Evolutionary conservation across 2,888 invertebrate genomes (phyloP), one percentile per base, ranked within the genome.

Genomic region (Corythucha ciliata): DNA sequence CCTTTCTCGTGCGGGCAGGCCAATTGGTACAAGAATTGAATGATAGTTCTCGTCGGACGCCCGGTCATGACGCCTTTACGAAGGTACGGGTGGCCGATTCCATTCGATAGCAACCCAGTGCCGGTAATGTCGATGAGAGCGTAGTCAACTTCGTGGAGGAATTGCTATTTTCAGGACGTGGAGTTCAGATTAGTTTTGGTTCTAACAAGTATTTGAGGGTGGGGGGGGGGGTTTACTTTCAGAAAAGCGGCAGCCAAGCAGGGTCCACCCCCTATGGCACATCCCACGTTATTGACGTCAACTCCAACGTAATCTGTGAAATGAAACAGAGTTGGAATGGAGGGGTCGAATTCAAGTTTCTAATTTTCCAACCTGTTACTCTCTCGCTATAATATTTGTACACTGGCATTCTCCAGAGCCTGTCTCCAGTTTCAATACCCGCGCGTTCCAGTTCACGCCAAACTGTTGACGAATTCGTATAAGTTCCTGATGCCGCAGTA

Each of bases 191-290:
- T 29, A n/a, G 29, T 29, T 29, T 29, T 29, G 10, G 8, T 29
- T 8, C n/a, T 29, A 8, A 29, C n/a, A 29, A 29, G n/a, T 10
- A 29, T 10, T 29, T 29, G 29, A 29, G 8, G n/a, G n/a, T n/a
- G n/a, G n/a, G n/a, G n/a, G n/a, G 12, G 3, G 12, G 24, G 33
- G 41, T 18, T 51, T 61, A 69, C 69, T 61, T 67, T 65, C 10
- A 84, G 69, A 64, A 84, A 84, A 8, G 81, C 81, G 18, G 84
- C 84, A 10, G 83, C 83, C 1, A 77, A 78, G 63, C 81, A 82
- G 5, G 80, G 69, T 4, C 82, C 82, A 2, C 76, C 83, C 1
- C 74, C 74, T 55, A 68, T 70, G n/a, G 69, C 70, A 61, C 72
- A 74, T 0, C 76, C 74, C n/a, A 79, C 66, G 62, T 82, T 82